Base-by-base conservation (phyloP, 92 coral and sea anemone genomes). In the Pocillopora grandis region DNA sequence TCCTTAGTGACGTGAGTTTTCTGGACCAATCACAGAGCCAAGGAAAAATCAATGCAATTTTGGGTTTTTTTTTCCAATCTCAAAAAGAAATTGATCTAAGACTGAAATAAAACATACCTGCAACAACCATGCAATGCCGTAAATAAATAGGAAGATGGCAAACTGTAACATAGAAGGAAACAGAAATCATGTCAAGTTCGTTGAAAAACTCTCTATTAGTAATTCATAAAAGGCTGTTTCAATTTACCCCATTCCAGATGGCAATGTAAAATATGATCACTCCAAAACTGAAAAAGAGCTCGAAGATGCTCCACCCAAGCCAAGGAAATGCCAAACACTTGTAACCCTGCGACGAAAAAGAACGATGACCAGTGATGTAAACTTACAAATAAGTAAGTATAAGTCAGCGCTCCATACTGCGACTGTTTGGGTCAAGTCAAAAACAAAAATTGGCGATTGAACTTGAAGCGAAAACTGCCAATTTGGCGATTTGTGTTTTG, bases 311-410 rank as follows among this genome's bases (percentile, higher is more conserved):
- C 12, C 61, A 58, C 16, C 69, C 10, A 10, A 80, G 14, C 42
- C 72, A 80, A 1, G 84, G 84, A 9, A 58, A 62, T 11, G 84
- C 76, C 76, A 80, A 67, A 71, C 57, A 68, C 42, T 67, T 52
- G 58, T 80, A 57, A 19, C 66, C 58, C 84, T 80, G 66, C 20
- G 31, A 69, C 49, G 1, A 6, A 42, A 42, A 42, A 42, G 49
- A 2, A 42, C 7, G 49, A 23, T 23, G 27, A 23, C 27, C 27
- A 23, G 27, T 23, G 27, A 23, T 0, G 27, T 23, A 23, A 23
- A 23, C 27, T 23, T 23, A 23, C 27, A 23, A 23, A 23, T 23
- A 23, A 23, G 27, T 23, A 23, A 23, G 27, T 23, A 23, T 2
- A 42, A 42, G 49, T 42, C 49, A 42, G 49, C 49, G 49, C 49